Evolutionary conservation across 2,888 invertebrate species (phyloP), one percentile per base, ranked within the genome.

Genomic region (Ellobium chinense): DNA sequence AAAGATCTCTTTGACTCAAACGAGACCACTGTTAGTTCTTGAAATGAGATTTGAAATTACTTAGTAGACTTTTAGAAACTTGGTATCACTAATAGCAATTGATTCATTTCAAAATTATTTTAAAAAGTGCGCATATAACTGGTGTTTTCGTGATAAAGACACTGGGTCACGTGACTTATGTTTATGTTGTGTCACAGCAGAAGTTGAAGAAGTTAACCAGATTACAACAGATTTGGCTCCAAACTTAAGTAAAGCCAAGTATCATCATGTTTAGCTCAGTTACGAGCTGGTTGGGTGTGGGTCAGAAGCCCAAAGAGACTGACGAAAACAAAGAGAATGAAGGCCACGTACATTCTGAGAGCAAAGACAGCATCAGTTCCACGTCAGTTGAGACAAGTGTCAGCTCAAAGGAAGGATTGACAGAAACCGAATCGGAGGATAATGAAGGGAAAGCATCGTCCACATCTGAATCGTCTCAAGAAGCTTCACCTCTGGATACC

Each of bases 261-360:
- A 4, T 24, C 18, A 83, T 70, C 78, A 91, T 91, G 90, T 90
- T 91, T 80, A 89, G 87, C 82, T 86, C 88, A 60, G 88, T 90
- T 54, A 86, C 89, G 74, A 89, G 85, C 83, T 91, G 91, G 91
- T 83, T 90, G 58, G 89, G 91, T 78, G 88, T 86, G 34, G 86
- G 84, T 36, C 86, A 87, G 70, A 88, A 87, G 56, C 83, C 85
- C 29, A 85, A 88, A 62, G 87, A 87, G 56, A 82, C 84, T n/a
- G 88, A 80, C 14, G 85, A 86, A 66, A 81, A 83, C 66, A 85
- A 86, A 46, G 85, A 85, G 73, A 83, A 86, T 81, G 46, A 85
- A 60, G 82, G 70, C 24, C 82, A 83, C 24, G 39, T 37, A 21
- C 78, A 79, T 70, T 78, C 82, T 2, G 83, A 84, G 34, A 81